Percentiles rank a stretch among this genome's conserved stretches.
Evolutionary conservation across 2,113 vertebrate genomes (phyloP).

Genomic region (Gallinago media): DNA sequence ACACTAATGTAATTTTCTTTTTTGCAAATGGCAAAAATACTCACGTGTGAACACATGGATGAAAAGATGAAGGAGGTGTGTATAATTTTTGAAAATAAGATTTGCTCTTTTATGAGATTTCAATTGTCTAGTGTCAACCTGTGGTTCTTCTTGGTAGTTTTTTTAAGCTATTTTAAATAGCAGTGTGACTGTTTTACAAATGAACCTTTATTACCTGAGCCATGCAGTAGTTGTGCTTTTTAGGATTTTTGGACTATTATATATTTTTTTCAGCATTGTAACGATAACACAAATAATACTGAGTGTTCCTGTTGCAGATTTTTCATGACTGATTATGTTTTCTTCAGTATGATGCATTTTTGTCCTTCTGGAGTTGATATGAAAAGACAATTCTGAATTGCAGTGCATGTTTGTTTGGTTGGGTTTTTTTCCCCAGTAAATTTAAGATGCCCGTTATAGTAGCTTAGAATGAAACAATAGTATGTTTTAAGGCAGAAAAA

Average conservation of each 20-base stretch:
- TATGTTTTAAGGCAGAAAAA: not conserved
- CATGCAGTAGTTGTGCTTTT: not conserved
- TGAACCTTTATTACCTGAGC: not conserved
- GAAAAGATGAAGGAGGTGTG: not conserved
- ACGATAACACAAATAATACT: not conserved
- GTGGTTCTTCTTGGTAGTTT: not conserved
- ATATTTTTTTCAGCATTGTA: not conserved
- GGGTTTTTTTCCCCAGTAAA: not conserved
- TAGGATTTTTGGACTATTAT: not conserved
- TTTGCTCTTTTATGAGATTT: not conserved
- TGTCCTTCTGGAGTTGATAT: not conserved
- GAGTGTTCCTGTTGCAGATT: not conserved
- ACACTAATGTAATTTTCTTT: not conserved
- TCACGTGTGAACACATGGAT: fast-evolving
- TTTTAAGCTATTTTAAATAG: not conserved
- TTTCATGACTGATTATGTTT: not conserved
- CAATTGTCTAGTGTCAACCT: not conserved
- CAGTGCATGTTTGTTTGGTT: not conserved
- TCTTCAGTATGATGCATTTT: not conserved
- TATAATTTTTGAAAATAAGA: not conserved
- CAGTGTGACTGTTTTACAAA: not conserved
- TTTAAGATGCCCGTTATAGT: not conserved
- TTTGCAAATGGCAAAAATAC: not conserved
- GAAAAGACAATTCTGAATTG: not conserved
- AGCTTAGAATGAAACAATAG: not conserved